Evolutionary conservation across 2,113 vertebrate species (phyloP).

Genomic region (Pogonocichla stellata): DNA sequence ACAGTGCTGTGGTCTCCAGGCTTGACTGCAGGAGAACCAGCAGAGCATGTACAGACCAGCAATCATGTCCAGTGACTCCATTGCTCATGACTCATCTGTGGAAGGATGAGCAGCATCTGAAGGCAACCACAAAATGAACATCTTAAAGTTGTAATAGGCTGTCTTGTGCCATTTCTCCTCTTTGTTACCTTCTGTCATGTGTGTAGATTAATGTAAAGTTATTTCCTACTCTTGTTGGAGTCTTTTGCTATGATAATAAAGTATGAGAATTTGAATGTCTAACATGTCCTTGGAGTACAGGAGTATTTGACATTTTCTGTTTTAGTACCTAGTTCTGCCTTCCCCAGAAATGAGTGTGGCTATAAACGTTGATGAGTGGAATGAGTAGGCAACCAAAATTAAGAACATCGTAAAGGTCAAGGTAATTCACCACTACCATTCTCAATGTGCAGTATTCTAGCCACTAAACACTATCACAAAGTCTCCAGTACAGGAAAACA

Average conservation of each 20-base stretch:
- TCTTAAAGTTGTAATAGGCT: not conserved
- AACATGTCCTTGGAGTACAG: conserved; percentile 21
- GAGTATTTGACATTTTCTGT: conserved; percentile 53
- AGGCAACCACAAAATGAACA: not conserved
- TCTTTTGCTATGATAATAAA: conserved; percentile 56
- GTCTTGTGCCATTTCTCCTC: not conserved
- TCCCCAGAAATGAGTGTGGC: not conserved
- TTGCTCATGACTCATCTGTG: not conserved
- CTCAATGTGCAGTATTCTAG: not conserved
- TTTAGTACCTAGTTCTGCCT: conserved; percentile 31
- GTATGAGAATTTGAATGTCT: conserved; percentile 44
- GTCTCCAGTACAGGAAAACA: not conserved
- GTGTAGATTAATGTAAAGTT: conserved; percentile 19
- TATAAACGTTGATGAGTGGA: conserved; percentile 39
- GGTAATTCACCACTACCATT: not conserved
- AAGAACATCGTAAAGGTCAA: conserved; percentile 52
- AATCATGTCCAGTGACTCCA: not conserved
- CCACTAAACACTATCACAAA: not conserved
- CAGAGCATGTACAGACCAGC: fast-evolving
- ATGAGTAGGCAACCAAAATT: conserved; percentile 49
- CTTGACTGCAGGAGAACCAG: not conserved
- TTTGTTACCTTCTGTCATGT: not conserved
- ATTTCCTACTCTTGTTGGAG: conserved; percentile 26
- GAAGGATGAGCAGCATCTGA: not conserved
- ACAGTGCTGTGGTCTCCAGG: not conserved